These are phyloP conservation scores for Brenthis hecate DNA, from an alignment of 2,888 invertebrate species.

Conservation along the genomic window DNA sequence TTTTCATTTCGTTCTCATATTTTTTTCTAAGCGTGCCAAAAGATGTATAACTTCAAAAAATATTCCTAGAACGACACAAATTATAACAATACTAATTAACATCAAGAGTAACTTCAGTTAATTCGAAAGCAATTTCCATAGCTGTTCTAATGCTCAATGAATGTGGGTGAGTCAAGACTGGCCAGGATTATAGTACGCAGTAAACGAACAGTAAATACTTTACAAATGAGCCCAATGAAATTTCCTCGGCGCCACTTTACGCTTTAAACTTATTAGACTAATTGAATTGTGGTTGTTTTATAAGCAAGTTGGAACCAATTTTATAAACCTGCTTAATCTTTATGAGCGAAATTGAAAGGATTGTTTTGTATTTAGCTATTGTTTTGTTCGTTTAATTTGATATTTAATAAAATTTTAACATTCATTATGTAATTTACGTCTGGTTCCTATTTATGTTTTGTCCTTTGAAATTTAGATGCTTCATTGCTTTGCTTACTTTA, in stretches of 20 bases:
- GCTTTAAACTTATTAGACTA: conserved; percentile 14
- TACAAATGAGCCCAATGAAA: conserved; percentile 24
- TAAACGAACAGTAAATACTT: conserved; percentile 23
- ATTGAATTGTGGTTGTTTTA: conserved; percentile 9
- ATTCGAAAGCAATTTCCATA: conserved; percentile 7
- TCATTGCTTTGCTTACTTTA: no score
- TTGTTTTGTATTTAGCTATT: no score
- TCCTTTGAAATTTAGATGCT: no score
- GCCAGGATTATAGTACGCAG: conserved; percentile 3
- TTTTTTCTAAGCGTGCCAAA: no score
- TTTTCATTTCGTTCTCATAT: no score
- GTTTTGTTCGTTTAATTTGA: no score
- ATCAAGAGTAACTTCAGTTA: neutral
- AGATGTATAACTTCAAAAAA: no score
- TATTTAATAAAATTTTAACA: no score
- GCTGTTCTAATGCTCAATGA: conserved; percentile 11
- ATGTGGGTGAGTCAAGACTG: conserved; percentile 1
- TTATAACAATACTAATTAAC: neutral
- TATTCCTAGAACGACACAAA: no score
- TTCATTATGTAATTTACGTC: no score
- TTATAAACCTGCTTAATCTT: neutral
- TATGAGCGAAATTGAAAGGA: neutral
- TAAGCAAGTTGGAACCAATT: neutral
- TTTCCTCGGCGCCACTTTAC: conserved; percentile 20
- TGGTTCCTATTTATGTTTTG: no score